Evolutionary conservation across 2,888 invertebrate genomes (phyloP).

Genomic region (Nesidiocoris tenuis): DNA sequence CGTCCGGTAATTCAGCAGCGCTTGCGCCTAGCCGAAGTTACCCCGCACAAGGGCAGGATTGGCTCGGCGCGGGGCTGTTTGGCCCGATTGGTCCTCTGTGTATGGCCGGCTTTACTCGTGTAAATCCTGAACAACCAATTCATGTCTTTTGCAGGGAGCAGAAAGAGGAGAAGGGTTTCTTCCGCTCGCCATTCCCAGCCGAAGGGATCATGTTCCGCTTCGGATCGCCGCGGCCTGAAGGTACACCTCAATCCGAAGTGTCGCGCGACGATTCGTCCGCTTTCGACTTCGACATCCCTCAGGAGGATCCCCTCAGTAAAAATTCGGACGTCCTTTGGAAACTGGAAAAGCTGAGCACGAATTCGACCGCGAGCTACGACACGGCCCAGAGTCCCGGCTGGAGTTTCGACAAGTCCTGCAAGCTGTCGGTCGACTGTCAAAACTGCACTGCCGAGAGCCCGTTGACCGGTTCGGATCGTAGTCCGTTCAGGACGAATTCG

Average conservation of each 20-base stretch:
- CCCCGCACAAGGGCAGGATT: too few relatives aligned
- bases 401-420: constrained; percentile 45
- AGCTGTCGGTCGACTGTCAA: constrained; percentile 48
- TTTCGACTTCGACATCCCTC: constrained; percentile 35
- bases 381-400: constrained; percentile 46
- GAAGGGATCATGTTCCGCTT: constrained; percentile 40
- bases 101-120: too few relatives aligned
- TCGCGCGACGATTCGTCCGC: constrained; percentile 30
- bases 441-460: constrained; percentile 46
- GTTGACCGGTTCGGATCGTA: constrained; percentile 45
- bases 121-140: too few relatives aligned
- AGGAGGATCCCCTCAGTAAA: constrained; percentile 38
- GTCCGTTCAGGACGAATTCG: constrained; percentile 48
- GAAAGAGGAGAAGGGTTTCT: constrained; percentile 34
- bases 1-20: too few relatives aligned
- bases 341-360: constrained; percentile 47
- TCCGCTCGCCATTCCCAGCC: constrained; percentile 34
- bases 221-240: constrained; percentile 35
- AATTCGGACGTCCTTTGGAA: constrained; percentile 45
- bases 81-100: too few relatives aligned
- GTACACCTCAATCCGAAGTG: constrained; percentile 29
- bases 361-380: constrained; percentile 48
- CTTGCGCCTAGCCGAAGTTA: too few relatives aligned
- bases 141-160: constrained; percentile 35
- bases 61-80: too few relatives aligned